Evolutionary conservation across 2,113 vertebrate genomes (phyloP), one percentile per base, ranked within the genome.

Genomic region (Lepisosteus osseus): DNA sequence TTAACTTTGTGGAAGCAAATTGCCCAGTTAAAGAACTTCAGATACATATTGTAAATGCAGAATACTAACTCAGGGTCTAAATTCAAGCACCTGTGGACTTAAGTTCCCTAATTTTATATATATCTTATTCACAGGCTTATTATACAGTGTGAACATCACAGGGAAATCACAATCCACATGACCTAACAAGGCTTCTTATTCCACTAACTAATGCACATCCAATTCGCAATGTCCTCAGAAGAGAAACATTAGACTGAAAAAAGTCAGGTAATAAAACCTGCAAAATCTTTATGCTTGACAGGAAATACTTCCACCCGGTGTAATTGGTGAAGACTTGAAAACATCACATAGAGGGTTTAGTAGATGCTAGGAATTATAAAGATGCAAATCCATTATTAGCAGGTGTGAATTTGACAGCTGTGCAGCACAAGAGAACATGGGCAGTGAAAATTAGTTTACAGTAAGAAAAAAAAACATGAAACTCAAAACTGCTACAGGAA

Each of bases 261-360:
- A 29, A 29, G 29, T 29, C 29, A 29, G 61, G 70, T 65, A 69
- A 74, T 62, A 71, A 76, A 76, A 70, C 73, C 75, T 70, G 67
- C 40, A 67, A 72, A 79, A 78, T 65, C 67, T 78, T 75, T 82
- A 59, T 54, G 55, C 72, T 73, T 76, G 72, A 69, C 79, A 79
- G 78, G 64, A 75, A 63, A 70, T 29, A 47, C 65, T 76, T 74
- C 73, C 70, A 74, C 75, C 74, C 80, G 5, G 54, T 61, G 61
- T 86, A 83, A 85, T 79, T 83, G 73, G 74, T 72, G 75, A 70
- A 61, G 55, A 65, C 74, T 71, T 47, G 73, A 76, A 82, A 63
- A 55, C 9, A 63, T 69, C 42, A 70, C 77, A 69, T 67, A 78
- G 76, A 68, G 0, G 40, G 63, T 47, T 11, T 11, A 12, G 66